A percentile compares a stretch with the other conserved stretches of the same genome.
Evolutionary conservation across 2,113 vertebrate species (phyloP).

Genomic region (Lepisosteus osseus): DNA sequence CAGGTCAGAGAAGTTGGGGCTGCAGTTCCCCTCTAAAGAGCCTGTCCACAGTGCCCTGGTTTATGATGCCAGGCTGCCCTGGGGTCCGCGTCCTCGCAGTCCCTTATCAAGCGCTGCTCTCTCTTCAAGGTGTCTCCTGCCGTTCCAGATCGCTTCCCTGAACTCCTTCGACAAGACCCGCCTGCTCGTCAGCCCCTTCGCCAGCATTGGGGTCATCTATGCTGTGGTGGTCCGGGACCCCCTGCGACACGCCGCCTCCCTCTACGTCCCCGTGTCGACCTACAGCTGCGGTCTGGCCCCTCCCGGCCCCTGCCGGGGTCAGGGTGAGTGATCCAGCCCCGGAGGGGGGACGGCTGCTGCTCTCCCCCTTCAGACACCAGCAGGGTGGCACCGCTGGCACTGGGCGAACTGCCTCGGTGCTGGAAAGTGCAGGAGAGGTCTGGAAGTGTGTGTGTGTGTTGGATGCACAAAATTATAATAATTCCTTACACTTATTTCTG

Average conservation of each 20-base stretch:
- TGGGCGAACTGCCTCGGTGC: no score
- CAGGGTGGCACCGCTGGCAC: no score
- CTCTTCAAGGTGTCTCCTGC: background rate
- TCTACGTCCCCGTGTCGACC: constrained; percentile 23
- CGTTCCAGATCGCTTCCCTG: background rate
- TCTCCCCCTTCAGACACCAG: background rate
- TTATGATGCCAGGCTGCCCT: no score
- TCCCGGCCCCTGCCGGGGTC: constrained; percentile 45
- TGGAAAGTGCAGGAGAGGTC: background rate
- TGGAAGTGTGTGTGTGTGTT: background rate
- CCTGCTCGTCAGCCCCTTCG: constrained; percentile 16
- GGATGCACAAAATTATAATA: no score
- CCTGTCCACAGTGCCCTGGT: background rate
- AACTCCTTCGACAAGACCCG: background rate
- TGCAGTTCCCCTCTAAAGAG: background rate
- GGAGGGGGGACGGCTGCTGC: no score
- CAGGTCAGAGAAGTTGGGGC: no score
- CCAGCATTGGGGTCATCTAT: constrained; percentile 18
- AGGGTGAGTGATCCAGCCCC: constrained; percentile 50
- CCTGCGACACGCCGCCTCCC: constrained; percentile 15
- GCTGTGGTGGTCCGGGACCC: constrained; percentile 25
- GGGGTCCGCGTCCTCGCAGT: no score
- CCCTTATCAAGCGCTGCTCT: background rate
- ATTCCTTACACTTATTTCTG: no score
- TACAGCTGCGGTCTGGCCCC: constrained; percentile 23